Evolutionary conservation across 2,888 invertebrate genomes (phyloP), one percentile per base, ranked within the genome.

Genomic region (Sericinus montela): DNA sequence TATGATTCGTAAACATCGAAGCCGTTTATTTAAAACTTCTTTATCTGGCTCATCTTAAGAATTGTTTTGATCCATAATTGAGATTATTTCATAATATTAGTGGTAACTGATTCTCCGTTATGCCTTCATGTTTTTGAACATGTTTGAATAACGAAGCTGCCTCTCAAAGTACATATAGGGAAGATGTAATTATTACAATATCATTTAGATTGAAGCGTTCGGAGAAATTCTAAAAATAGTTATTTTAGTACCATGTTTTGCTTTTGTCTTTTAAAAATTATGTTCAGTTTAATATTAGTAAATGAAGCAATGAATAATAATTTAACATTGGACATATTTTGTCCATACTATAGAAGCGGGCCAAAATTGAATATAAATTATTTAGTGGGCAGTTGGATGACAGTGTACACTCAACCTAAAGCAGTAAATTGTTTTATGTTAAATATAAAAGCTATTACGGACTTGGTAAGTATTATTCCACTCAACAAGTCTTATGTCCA

Each of bases 371-470:
- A 65, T 28, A 53, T 64, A 10, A 46, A 48, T 10, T 63, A 69
- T 23, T 53, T 70, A 30, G 64, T 72, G 15, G 72, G 72, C 8
- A 61, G 52, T 25, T 72, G 70, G 71, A 60, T 71, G 56, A 63
- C 68, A 0, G 69, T 68, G 11, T 72, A 68, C 45, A 63, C 65
- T 1, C 69, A 67, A 36, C 71, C 71, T 3, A 62, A 58, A 38
- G 37, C 59, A 14, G 48, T 65, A 3, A 59, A 63, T 14, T 72
- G 71, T 48, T 70, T 71, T 45, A 65, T 58, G 41, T 58, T 72
- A 46, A 52, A 59, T 43, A 54, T 71, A 16, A 61, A 62, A 56
- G 62, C 68, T 43, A 66, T 65, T 23, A 68, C 70, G 10, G 70
- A 71, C 23, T 53, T 62, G 60, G 72, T 69, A 62, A 57, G 52